These are phyloP conservation scores for Chalcis sispes DNA, from an alignment of 2,888 invertebrate genomes.

Conservation along the genomic window DNA sequence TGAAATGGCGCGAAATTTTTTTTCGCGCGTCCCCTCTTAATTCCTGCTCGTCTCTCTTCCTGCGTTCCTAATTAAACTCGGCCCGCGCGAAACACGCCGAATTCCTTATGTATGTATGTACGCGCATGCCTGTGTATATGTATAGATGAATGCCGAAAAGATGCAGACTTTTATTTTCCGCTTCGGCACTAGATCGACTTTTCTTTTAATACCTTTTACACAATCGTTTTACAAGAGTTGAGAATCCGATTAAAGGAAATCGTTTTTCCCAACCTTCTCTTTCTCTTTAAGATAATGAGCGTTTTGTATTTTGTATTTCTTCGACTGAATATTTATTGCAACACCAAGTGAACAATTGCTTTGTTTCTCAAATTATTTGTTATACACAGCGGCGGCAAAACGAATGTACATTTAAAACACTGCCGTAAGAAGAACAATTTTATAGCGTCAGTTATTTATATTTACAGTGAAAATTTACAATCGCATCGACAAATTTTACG, in stretches of 20 bases:
- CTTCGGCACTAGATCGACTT: slow-evolving; percentile 29
- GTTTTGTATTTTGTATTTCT: slow-evolving; percentile 48
- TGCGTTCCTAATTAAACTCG: slow-evolving; percentile 57
- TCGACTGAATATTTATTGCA: slow-evolving; percentile 29
- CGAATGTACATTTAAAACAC: no score
- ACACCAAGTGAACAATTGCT: no score
- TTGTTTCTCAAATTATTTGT: no score
- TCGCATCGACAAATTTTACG: no score
- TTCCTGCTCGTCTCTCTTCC: slow-evolving; percentile 37
- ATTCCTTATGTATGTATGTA: slow-evolving; percentile 38
- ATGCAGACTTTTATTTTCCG: slow-evolving; percentile 48
- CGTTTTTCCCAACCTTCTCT: slow-evolving; percentile 12
- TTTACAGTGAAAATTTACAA: no score
- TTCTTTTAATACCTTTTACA: not conserved
- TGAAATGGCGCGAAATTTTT: slow-evolving; percentile 70
- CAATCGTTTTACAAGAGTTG: slow-evolving; percentile 11
- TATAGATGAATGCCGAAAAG: not conserved
- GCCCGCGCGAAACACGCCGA: slow-evolving; percentile 48
- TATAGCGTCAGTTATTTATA: no score
- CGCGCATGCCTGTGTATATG: not conserved
- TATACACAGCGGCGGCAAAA: no score
- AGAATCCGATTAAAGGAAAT: slow-evolving; percentile 53
- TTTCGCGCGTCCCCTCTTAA: slow-evolving; percentile 58
- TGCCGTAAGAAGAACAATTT: no score
- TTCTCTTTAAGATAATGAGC: not conserved